phyloP scores from a whole-genome alignment of 2,888 invertebrate genomes.

The Theretra japonica region DNA sequence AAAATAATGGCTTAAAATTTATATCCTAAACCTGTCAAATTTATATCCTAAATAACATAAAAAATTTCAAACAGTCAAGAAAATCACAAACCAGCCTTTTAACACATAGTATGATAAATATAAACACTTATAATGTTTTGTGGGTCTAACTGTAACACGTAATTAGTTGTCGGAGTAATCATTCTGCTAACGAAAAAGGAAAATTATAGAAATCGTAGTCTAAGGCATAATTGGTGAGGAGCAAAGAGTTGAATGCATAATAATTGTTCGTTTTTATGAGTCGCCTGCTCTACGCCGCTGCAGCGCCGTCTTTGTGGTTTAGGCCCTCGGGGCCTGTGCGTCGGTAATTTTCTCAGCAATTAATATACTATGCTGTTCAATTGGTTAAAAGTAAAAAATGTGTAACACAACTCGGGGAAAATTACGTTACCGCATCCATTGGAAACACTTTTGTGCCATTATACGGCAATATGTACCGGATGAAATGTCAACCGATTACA shows the following conservation, averaged over 20 bases:
- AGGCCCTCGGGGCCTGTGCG: constrained; percentile 64
- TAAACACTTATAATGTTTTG: constrained; percentile 1
- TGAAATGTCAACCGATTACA: constrained; percentile 38
- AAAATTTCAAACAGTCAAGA: background rate
- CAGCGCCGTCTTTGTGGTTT: constrained; percentile 67
- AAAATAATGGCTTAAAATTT: background rate
- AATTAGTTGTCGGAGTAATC: constrained; percentile 34
- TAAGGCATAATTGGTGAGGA: constrained; percentile 60
- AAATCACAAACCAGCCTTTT: background rate
- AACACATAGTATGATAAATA: background rate
- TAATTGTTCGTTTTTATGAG: constrained; percentile 75
- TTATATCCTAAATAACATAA: too few relatives aligned
- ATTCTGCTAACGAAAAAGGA: constrained; percentile 51
- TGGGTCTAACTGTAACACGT: constrained; percentile 35
- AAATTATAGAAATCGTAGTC: constrained; percentile 60
- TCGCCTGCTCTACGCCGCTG: constrained; percentile 56
- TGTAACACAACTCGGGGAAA: constrained; percentile 69
- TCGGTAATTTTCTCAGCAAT: constrained; percentile 80
- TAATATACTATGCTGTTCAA: constrained; percentile 74
- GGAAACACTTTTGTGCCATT: constrained; percentile 61
- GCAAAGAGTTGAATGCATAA: constrained; percentile 66
- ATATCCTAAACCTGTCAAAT: too few relatives aligned
- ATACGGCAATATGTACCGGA: constrained; percentile 49
- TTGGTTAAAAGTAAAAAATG: constrained; percentile 77
- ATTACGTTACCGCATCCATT: constrained; percentile 64